A percentile compares a stretch with the other conserved stretches of the same genome.
Conservation (phyloP, 2,797 vertebrate genomes). For the Notolepis coatsorum region DNA sequence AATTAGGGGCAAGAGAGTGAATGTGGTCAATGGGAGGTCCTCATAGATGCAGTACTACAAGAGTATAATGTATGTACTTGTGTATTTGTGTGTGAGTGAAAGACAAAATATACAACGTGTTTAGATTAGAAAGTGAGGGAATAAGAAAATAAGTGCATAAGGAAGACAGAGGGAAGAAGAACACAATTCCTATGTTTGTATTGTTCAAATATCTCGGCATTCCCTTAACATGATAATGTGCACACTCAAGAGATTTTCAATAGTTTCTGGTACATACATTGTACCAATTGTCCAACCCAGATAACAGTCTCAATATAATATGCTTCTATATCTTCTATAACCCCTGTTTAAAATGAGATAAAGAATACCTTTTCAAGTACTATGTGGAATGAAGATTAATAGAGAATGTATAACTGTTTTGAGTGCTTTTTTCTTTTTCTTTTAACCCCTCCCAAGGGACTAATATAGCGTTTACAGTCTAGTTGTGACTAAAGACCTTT, state of each 20-base stretch:
- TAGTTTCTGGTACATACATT: constrained; percentile 59
- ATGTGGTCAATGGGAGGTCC: too few relatives aligned
- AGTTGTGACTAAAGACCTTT: constrained; percentile 63
- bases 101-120: constrained; percentile 68
- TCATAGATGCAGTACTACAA: too few relatives aligned
- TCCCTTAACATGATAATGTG: constrained; percentile 68
- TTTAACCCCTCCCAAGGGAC: constrained; percentile 54
- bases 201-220: constrained; percentile 65
- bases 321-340: constrained; percentile 63
- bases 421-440: constrained; percentile 61
- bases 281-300: constrained; percentile 66
- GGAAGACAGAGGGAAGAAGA: constrained; percentile 60
- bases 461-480: constrained; percentile 46
- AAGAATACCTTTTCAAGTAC: constrained; percentile 73
- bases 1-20: too few relatives aligned
- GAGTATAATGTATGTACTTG: too few relatives aligned
- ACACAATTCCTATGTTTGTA: constrained; percentile 55
- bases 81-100: constrained; percentile 20
- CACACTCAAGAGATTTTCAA: constrained; percentile 58
- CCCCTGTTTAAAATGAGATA: constrained; percentile 67
- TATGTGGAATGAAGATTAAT: constrained; percentile 64
- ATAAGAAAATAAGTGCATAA: constrained; percentile 68
- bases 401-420: constrained; percentile 53
- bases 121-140: constrained; percentile 36
- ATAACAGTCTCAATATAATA: constrained; percentile 81